Evolutionary conservation across 2,888 invertebrate genomes (phyloP).

Genomic region (Lamellibrachia satsuma): DNA sequence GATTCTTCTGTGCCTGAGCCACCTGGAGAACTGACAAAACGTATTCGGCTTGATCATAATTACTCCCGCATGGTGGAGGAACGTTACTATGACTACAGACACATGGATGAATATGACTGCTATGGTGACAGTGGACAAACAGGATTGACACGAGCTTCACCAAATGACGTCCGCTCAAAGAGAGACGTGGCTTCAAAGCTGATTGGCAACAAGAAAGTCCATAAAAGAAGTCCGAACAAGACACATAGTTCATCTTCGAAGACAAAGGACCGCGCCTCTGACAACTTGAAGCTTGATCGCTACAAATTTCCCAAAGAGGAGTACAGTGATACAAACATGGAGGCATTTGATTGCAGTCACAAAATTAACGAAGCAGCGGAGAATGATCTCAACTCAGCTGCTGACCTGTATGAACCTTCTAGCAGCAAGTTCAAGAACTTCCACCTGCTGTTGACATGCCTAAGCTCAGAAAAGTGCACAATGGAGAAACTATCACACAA

Average conservation of each 20-base stretch:
- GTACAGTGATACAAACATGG: not conserved
- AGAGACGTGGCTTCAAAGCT: conserved; percentile 2
- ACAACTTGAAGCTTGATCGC: conserved; percentile 10
- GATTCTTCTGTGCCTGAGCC: conserved; percentile 19
- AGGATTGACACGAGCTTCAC: not conserved
- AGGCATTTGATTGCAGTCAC: not conserved
- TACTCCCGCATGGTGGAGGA: conserved; percentile 25
- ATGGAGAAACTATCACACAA: conserved; percentile 2
- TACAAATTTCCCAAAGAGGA: not conserved
- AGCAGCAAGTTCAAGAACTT: conserved; percentile 35
- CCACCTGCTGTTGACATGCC: conserved; percentile 35
- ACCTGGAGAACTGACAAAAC: conserved; percentile 29
- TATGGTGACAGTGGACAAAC: not conserved
- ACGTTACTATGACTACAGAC: not conserved
- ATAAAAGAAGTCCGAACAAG: conserved; percentile 3
- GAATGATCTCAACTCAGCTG: conserved; percentile 6
- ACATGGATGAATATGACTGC: conserved; percentile 6
- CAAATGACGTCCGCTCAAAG: conserved; percentile 1
- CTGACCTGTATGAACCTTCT: conserved; percentile 28
- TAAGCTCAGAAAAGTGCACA: conserved; percentile 28
- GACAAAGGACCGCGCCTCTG: not conserved
- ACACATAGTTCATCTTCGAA: not conserved
- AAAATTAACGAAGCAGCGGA: not conserved
- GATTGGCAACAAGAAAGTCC: not conserved
- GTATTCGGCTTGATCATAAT: conserved; percentile 36